Evolutionary conservation across 1,140 invertebrate species (phyloP).

Genomic region (Drosophila lini): DNA sequence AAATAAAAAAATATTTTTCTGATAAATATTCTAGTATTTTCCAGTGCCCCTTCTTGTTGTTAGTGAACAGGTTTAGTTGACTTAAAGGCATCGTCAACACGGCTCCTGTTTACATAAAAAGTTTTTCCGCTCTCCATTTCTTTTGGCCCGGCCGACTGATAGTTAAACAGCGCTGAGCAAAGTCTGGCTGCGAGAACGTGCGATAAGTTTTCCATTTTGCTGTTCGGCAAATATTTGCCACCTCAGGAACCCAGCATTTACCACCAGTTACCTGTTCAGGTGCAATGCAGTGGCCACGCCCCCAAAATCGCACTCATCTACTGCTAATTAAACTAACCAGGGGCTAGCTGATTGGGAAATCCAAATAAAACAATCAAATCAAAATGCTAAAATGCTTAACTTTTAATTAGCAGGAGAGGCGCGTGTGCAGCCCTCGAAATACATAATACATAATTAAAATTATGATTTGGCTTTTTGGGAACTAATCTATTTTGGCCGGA

Average conservation of each 20-base stretch:
- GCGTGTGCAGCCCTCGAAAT: slow-evolving; percentile 8
- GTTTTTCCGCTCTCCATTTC: slow-evolving; percentile 40
- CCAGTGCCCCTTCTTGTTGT: slow-evolving; percentile 10
- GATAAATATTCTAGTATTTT: background rate
- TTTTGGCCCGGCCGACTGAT: slow-evolving; percentile 43
- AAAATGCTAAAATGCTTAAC: slow-evolving; percentile 43
- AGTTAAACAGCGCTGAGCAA: slow-evolving; percentile 72
- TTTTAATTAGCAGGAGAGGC: slow-evolving; percentile 48
- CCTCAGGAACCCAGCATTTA: slow-evolving; percentile 25
- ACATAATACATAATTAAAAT: slow-evolving; percentile 69
- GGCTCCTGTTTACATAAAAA: slow-evolving; percentile 65
- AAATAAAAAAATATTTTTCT: background rate
- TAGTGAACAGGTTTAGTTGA: slow-evolving; percentile 63
- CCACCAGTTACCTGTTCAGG: slow-evolving; percentile 11
- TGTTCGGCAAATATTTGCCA: slow-evolving; percentile 60
- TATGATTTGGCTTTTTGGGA: slow-evolving; percentile 67
- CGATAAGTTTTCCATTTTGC: slow-evolving; percentile 72
- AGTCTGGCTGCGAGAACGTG: slow-evolving; percentile 68
- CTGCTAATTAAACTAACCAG: slow-evolving; percentile 41
- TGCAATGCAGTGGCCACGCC: slow-evolving; percentile 8
- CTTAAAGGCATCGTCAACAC: slow-evolving; percentile 54
- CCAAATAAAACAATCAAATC: slow-evolving; percentile 44
- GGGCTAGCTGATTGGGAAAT: slow-evolving; percentile 5
- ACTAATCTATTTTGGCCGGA: slow-evolving; percentile 61
- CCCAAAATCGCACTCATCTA: slow-evolving; percentile 16